Base-by-base conservation (phyloP, 1,140 invertebrate species). In the Stegodyphus dumicola region DNA sequence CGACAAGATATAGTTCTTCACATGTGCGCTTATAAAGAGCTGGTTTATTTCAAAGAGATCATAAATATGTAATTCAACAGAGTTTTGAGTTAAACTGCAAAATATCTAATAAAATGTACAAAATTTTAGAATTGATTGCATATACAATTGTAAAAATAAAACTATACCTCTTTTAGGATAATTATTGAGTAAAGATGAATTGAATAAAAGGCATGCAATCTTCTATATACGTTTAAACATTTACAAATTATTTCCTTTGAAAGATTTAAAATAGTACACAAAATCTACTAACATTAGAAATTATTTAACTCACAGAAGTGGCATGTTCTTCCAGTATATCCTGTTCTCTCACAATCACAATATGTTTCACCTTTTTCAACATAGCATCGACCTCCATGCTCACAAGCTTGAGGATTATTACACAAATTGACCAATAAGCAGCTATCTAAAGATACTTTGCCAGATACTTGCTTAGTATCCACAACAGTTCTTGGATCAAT, bases 381-480 rank as follows among this genome's bases (percentile, higher is more conserved):
- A 11, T 95, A 95, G 90, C 96, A 98, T 88, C 95, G 94, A 0
- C 96, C 96, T 5, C 94, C 95, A 89, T 98, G 96, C 89, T 98
- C 95, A 89, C 96, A 98, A 65, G 96, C 96, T 87, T 96, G 96
- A 0, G 95, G 95, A 79, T 95, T 91, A 67, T 94, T 94, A 89
- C 97, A 98, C 0, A 96, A 95, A 91, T 98, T 95, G 0, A 97
- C 94, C 87, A 98, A 95, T 87, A 95, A 93, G 90, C 96, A 98
- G 88, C 97, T 96, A 88, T 98, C 97, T 74, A 98, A 92, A 0
- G 95, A 95, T 1, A 98, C 95, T 91, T 96, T 95, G 13, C 95
- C 95, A 6, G 96, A 94, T 6, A 95, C 93, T 88, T 94, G 17
- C 10, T 64, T 17, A 13, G 70, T 78, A 54, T 70, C 85, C 5